Evolutionary conservation across 2,113 vertebrate genomes (phyloP), one percentile per base, ranked within the genome.

Genomic region (Isichthys henryi): DNA sequence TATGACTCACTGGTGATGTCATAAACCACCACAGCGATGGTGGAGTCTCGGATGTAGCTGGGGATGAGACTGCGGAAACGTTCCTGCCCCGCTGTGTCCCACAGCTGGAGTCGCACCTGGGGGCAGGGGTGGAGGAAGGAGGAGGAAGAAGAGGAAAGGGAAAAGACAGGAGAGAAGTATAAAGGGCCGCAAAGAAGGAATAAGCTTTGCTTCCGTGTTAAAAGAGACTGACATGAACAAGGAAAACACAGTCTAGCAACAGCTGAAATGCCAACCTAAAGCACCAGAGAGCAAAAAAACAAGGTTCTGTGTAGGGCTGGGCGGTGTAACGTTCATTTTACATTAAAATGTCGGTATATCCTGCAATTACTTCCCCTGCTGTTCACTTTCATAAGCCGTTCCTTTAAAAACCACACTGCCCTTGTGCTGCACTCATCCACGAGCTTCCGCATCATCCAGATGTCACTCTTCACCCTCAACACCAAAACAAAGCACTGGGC

Each of bases 1-100:
- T 93, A 94, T 93, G 93, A 96, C 96, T 96, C 96, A 96, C 96
- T 96, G 96, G 96, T 96, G 94, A 96, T 96, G 94, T 96, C 96
- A 96, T 96, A 96, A 94, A 96, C 96, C 94, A 96, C 96, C 93
- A 96, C 96, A 93, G 96, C 96, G 93, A 96, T 96, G 95, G 96
- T 96, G 93, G 96, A 96, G 93, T 96, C 96, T 86, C 96, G 96
- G 95, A 96, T 96, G 95, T 96, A 96, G 95, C 96, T 96, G 94
- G 96, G 96, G 93, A 96, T 96, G 92, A 96, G 95, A 94, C 96
- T 96, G 95, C 96, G 96, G 94, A 96, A 96, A 92, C 96, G 96
- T 93, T 96, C 96, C 94, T 96, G 96, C 92, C 96, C 96, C 89
- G 96, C 96, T 92, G 96, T 96, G 94, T 96, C 96, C 96, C 96